phyloP scores from a whole-genome alignment of 2,113 vertebrate species.

The Equus quagga region DNA sequence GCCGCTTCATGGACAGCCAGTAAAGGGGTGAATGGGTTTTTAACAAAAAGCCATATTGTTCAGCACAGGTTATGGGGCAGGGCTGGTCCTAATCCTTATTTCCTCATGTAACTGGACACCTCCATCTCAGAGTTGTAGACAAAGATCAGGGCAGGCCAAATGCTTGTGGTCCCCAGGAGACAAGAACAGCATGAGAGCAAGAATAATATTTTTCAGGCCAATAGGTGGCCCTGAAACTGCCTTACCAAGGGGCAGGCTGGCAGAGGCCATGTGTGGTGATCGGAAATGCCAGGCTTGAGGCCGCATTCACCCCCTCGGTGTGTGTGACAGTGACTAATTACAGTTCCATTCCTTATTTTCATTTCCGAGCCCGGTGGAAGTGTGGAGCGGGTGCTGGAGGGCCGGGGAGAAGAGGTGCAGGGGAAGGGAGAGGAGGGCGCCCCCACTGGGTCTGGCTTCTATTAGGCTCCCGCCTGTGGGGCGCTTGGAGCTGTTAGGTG shows the following conservation, averaged over 20 bases:
- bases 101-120: conserved; percentile 60
- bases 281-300: conserved; percentile 65
- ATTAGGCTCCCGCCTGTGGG: neutral
- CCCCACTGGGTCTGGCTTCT: neutral
- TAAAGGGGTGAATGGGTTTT: neutral
- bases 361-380: conserved; percentile 48
- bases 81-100: neutral
- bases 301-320: neutral
- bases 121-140: conserved; percentile 8
- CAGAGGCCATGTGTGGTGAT: neutral
- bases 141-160: conserved; percentile 59
- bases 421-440: neutral
- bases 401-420: neutral
- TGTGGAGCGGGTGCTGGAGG: neutral
- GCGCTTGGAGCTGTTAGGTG: neutral
- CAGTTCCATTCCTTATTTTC: conserved; percentile 60
- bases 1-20: neutral
- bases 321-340: conserved; percentile 76
- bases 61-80: neutral
- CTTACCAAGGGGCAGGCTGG: conserved; percentile 38
- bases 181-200: conserved; percentile 29
- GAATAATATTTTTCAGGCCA: conserved; percentile 76
- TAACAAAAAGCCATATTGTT: conserved; percentile 59
- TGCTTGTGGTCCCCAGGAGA: neutral
- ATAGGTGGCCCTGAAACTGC: conserved; percentile 36